Conservation (phyloP, 2,797 vertebrate species). For the Okamejei kenojei region DNA sequence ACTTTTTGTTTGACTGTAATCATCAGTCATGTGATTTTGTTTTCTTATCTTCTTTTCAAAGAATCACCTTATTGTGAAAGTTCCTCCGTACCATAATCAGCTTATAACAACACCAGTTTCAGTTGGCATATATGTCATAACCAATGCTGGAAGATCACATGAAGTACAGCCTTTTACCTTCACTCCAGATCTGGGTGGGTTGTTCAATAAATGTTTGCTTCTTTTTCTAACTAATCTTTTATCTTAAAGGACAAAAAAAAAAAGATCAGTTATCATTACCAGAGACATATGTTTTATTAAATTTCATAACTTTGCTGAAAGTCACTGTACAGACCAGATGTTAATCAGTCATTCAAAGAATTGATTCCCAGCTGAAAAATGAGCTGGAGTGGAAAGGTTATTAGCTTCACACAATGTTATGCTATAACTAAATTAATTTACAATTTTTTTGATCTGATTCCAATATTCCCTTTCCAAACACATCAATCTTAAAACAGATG, state of each 20-base stretch:
- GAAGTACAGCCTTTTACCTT: slow-evolving; percentile 92
- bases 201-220: slow-evolving; percentile 41
- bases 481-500: neutral
- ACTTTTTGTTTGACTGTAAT: neutral
- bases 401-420: neutral
- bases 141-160: slow-evolving; percentile 90
- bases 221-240: slow-evolving; percentile 41
- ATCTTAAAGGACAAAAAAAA: neutral
- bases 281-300: neutral
- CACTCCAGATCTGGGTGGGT: slow-evolving; percentile 86
- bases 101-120: slow-evolving; percentile 75
- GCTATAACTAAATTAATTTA: neutral
- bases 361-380: neutral
- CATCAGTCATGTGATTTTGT: neutral
- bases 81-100: slow-evolving; percentile 88
- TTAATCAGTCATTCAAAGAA: neutral
- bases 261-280: neutral
- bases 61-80: slow-evolving; percentile 98
- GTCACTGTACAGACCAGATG: neutral
- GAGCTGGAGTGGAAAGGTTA: neutral
- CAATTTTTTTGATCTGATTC: neutral
- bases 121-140: slow-evolving; percentile 88
- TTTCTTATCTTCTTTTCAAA: slow-evolving; percentile 48
- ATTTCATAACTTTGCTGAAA: neutral
- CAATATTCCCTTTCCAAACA: neutral